Base-by-base conservation (phyloP, 1,140 invertebrate genomes). In the Bradynema listronoti region DNA sequence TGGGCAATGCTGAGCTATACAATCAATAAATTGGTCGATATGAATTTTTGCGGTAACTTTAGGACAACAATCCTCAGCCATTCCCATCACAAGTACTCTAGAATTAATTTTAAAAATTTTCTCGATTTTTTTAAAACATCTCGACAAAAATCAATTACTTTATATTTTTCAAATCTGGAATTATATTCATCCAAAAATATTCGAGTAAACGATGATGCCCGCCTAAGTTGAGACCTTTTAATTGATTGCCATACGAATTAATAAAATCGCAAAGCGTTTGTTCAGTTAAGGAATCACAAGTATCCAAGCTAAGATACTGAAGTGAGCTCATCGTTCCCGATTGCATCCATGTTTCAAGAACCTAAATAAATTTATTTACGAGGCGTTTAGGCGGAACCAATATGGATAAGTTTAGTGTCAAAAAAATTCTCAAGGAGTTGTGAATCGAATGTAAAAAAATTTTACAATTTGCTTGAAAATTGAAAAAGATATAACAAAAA, bases 1-100 rank as follows among this genome's bases (percentile, higher is more conserved):
- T 0, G 85, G 84, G 74, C 90, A 95, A 77, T 90, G 89, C 67
- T 89, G 90, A 0, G 94, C 91, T 49, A 98, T 94, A 41, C 87
- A 88, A 75, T 99, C 93, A 84, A 98, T 91, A 50, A 99, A 81
- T 80, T 97, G 88, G 83, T 99, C 95, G 41, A 97, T 90, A 65
- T 85, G 84, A 43, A 85, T 82, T 63, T 84, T 83, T 39, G 82
- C 81, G 70, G 77, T 78, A 25, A 79, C 76, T 78, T 96, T 95
- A 1, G 92, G 88, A 36, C 91, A 92, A 34, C 96, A 85, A 55
- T 92, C 86, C 79, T 96, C 91, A 39, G 90, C 86, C 3, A 93
- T 96, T 9, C 95, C 95, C 88, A 98, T 91, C 0, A 95, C 87
- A 30, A 96, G 82, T 61, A 97, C 93, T 78, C 92, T 96, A 72